Percentiles rank a stretch among this genome's conserved stretches.
Evolutionary conservation across 1,140 invertebrate species (phyloP).

Genomic region (Cherax destructor): DNA sequence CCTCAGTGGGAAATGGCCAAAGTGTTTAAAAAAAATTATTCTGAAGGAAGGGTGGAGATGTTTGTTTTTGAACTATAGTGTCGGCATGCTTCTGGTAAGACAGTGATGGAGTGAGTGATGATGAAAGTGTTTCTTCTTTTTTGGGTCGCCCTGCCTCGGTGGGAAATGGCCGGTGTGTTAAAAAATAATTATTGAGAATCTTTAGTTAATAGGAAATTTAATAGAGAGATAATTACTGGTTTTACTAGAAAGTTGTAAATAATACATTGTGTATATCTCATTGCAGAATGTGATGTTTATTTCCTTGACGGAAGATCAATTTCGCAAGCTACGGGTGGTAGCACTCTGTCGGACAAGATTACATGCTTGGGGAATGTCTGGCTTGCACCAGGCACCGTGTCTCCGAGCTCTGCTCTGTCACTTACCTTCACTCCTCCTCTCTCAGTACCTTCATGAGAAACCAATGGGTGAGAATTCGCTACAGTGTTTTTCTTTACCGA

Average conservation of each 20-base stretch:
- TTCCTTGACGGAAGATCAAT: constrained; percentile 76
- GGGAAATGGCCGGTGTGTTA: too few species aligned
- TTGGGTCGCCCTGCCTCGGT: too few species aligned
- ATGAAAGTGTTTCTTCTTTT: too few species aligned
- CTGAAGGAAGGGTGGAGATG: too few species aligned
- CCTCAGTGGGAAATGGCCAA: too few species aligned
- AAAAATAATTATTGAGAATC: too few species aligned
- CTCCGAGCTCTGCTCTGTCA: constrained; percentile 78
- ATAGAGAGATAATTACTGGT: too few species aligned
- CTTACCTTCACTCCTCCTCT: constrained; percentile 78
- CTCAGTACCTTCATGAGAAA: constrained; percentile 81
- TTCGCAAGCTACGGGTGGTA: constrained; percentile 76
- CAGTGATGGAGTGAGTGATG: too few species aligned
- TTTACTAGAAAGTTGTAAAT: neutral
- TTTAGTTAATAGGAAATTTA: too few species aligned
- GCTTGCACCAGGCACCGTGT: constrained; percentile 79
- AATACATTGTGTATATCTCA: neutral
- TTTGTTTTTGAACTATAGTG: too few species aligned
- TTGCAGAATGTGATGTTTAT: constrained; percentile 78
- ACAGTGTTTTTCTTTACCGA: neutral
- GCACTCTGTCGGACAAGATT: constrained; percentile 78
- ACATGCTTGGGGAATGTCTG: constrained; percentile 78
- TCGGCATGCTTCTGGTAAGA: too few species aligned
- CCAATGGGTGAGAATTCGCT: constrained; percentile 71
- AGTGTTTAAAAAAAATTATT: too few species aligned